These are phyloP conservation scores for Apogon talboti DNA, from an alignment of 2,797 vertebrate genomes.

Conservation along the genomic window DNA sequence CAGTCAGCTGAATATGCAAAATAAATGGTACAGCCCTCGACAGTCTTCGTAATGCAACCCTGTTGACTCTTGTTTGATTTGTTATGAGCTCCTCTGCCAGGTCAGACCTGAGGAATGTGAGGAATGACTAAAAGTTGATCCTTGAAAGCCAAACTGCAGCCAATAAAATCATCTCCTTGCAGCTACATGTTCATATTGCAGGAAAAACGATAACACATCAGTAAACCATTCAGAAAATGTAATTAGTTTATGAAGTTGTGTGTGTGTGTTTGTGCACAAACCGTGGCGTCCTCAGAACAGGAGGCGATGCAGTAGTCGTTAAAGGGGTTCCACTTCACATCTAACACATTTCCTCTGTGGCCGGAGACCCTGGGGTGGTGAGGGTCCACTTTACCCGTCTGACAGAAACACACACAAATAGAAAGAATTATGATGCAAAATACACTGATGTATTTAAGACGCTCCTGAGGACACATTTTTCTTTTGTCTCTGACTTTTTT, in stretches of 20 bases:
- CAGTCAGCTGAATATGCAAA: not conserved
- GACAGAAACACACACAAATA: conserved; percentile 31
- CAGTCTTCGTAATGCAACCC: conserved; percentile 3
- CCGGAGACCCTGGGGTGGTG: conserved; percentile 91
- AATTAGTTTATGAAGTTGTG: not conserved
- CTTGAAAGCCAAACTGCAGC: conserved; percentile 44
- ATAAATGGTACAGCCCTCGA: not conserved
- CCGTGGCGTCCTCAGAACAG: conserved; percentile 93
- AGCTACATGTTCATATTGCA: conserved; percentile 42
- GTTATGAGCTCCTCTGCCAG: conserved; percentile 17
- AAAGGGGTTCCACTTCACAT: conserved; percentile 97
- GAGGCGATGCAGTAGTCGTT: conserved; percentile 94
- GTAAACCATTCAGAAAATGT: conserved; percentile 17
- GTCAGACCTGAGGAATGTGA: conserved; percentile 61
- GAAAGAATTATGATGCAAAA: not conserved
- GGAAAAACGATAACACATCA: conserved; percentile 31
- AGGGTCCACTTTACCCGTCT: conserved; percentile 95
- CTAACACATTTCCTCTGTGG: conserved; percentile 92
- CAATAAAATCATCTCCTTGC: conserved; percentile 57
- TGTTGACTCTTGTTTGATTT: conserved; percentile 31
- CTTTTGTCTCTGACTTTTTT: too few species aligned
- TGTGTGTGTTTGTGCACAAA: conserved; percentile 71
- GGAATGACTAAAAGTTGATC: conserved; percentile 54
- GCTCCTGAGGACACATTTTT: too few species aligned
- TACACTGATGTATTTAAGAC: too few species aligned